Percentiles rank a stretch among this genome's conserved stretches.
phyloP scores from a whole-genome alignment of 2,113 vertebrate genomes.

The Silurus meridionalis region DNA sequence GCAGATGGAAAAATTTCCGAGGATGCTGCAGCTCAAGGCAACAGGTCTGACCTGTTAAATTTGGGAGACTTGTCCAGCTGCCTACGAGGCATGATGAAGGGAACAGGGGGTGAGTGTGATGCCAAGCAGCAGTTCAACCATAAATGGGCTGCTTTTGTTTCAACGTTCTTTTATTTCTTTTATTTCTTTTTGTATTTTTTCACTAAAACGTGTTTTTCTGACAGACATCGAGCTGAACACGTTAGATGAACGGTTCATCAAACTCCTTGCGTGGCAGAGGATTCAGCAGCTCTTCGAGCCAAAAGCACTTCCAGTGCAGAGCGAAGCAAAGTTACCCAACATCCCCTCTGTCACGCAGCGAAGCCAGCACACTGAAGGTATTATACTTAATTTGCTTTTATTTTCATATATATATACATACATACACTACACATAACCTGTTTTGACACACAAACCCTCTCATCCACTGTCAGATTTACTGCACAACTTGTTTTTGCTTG shows the following conservation, averaged over 20 bases:
- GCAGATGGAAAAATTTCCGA: slow-evolving; percentile 81
- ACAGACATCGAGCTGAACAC: slow-evolving; percentile 86
- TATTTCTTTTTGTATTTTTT: neutral
- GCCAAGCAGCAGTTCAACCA: neutral
- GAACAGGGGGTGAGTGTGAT: slow-evolving; percentile 74
- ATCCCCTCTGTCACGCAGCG: slow-evolving; percentile 62
- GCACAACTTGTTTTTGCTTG: neutral
- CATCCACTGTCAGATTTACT: too few relatives aligned
- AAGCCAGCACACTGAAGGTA: slow-evolving; percentile 37
- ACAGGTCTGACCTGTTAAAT: slow-evolving; percentile 75
- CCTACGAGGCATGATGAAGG: slow-evolving; percentile 78
- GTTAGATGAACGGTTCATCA: slow-evolving; percentile 85
- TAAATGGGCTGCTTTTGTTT: neutral
- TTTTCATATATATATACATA: too few relatives aligned
- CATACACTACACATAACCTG: too few relatives aligned
- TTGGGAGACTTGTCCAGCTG: slow-evolving; percentile 79
- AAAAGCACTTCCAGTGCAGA: slow-evolving; percentile 74
- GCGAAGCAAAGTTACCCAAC: slow-evolving; percentile 64
- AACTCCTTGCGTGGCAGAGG: slow-evolving; percentile 88
- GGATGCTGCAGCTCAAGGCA: slow-evolving; percentile 75
- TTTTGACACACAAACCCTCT: too few relatives aligned
- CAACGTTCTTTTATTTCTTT: neutral
- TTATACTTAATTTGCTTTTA: too few relatives aligned
- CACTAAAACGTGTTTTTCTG: neutral
- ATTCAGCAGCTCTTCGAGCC: slow-evolving; percentile 87